Conservation (phyloP, 2,888 invertebrate genomes). For the Troides aeacus region DNA sequence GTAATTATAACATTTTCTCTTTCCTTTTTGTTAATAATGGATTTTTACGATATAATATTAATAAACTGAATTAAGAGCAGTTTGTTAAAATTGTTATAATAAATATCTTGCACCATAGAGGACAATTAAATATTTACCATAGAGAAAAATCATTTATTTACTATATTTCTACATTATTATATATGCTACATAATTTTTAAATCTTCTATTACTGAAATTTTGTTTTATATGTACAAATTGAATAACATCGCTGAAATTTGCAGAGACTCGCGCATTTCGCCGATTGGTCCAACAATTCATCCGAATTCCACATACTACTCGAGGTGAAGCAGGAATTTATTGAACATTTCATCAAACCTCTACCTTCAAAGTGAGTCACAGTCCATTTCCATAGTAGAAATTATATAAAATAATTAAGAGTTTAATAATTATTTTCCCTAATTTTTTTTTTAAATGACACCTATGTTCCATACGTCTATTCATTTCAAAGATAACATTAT, state of each 20-base stretch:
- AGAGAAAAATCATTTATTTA: too few relatives aligned
- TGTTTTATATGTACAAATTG: background rate
- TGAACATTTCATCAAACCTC: slow-evolving; percentile 82
- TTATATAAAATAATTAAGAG: slow-evolving; percentile 3
- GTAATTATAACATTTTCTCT: too few relatives aligned
- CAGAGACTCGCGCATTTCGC: slow-evolving; percentile 86
- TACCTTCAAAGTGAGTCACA: slow-evolving; percentile 77
- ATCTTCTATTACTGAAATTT: background rate
- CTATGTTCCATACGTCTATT: too few relatives aligned
- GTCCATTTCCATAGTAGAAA: background rate
- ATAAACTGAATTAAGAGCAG: too few relatives aligned
- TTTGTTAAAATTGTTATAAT: too few relatives aligned
- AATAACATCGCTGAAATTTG: slow-evolving; percentile 38
- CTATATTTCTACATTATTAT: too few relatives aligned
- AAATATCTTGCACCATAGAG: too few relatives aligned
- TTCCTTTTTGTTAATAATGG: too few relatives aligned
- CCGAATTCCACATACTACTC: slow-evolving; percentile 85
- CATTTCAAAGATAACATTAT: too few relatives aligned
- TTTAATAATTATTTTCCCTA: slow-evolving; percentile 17
- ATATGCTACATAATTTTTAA: background rate
- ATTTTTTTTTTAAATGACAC: background rate
- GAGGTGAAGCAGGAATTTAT: slow-evolving; percentile 87
- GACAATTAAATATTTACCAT: too few relatives aligned
- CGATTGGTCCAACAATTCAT: slow-evolving; percentile 87
- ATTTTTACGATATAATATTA: too few relatives aligned